Base-by-base conservation (phyloP, 1,140 invertebrate genomes). In the Pachyrhynchus sulphureomaculatus region DNA sequence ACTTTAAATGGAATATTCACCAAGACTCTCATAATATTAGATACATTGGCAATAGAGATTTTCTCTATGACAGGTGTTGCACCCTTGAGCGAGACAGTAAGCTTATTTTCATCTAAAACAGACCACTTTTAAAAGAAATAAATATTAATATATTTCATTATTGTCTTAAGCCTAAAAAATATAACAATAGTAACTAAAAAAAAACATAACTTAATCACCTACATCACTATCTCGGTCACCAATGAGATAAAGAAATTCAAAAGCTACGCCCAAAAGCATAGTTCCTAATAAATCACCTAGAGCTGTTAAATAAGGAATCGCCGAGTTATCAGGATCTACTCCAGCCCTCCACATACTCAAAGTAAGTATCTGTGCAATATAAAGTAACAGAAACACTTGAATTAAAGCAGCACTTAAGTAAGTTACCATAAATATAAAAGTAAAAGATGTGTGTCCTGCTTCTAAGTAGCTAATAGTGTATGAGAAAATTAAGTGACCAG, bases 271-370 rank as follows among this genome's bases (percentile, higher is more conserved):
- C 17, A 95, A 80, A 45, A 94, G 80, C 33, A 82, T 85, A 48
- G 91, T 93, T 17, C 92, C 92, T 2, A 94, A 76, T 5, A 95
- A 80, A 77, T 95, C 92, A 32, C 92, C 92, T 55, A 93, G 79
- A 2, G 92, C 87, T 20, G 92, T 94, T 33, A 94, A 77, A 73
- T 93, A 92, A 2, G 92, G 92, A 67, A 94, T 93, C 21, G 90
- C 89, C 24, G 89, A 89, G 74, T 92, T 95, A 76, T 95, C 92
- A 10, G 92, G 92, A 76, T 95, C 90, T 52, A 91, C 86, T 55
- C 85, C 84, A 13, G 80, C 76, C 36, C 82, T 80, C 92, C 92
- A 95, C 82, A 93, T 89, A 78, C 83, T 85, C 65, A 88, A 84
- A 29, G 91, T 88, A 81, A 93, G 84, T 55, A 90, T 84, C 67